Conservation (phyloP, 1,140 invertebrate species). For the Meteorus sp. region DNA sequence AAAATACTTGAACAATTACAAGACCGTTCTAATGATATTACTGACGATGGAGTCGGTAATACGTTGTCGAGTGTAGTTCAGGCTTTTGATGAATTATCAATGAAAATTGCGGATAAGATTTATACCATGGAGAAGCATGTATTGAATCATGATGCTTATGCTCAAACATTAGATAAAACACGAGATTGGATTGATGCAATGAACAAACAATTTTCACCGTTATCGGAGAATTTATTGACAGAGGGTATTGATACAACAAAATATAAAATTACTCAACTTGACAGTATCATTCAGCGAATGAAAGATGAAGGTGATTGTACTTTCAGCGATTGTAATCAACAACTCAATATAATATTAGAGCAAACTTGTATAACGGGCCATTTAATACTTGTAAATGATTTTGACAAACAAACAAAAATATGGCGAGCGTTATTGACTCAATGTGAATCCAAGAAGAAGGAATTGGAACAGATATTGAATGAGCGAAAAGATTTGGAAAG, state of each 20-base stretch:
- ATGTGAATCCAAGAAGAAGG: conserved; percentile 69
- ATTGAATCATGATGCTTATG: conserved; percentile 78
- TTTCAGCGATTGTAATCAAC: conserved; percentile 70
- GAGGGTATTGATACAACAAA: conserved; percentile 78
- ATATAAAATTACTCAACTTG: conserved; percentile 71
- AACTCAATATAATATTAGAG: conserved; percentile 72
- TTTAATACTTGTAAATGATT: conserved; percentile 70
- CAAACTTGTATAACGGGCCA: conserved; percentile 82
- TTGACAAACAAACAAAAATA: conserved; percentile 72
- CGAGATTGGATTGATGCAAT: conserved; percentile 74
- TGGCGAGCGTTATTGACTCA: conserved; percentile 79
- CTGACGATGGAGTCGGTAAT: conserved; percentile 73
- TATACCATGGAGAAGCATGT: conserved; percentile 72
- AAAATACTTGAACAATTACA: conserved; percentile 77
- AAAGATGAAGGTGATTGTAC: conserved; percentile 74
- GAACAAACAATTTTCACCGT: conserved; percentile 68
- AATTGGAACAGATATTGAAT: conserved; percentile 71
- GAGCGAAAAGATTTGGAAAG: conserved; percentile 81
- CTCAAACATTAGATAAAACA: conserved; percentile 74
- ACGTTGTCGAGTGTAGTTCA: conserved; percentile 71
- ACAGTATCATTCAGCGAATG: conserved; percentile 75
- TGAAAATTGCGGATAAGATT: conserved; percentile 71
- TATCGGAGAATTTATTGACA: conserved; percentile 69
- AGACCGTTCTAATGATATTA: conserved; percentile 72
- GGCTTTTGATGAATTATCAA: conserved; percentile 69